phyloP scores from a whole-genome alignment of 2,888 invertebrate genomes.

The Pterobdella sp. region DNA sequence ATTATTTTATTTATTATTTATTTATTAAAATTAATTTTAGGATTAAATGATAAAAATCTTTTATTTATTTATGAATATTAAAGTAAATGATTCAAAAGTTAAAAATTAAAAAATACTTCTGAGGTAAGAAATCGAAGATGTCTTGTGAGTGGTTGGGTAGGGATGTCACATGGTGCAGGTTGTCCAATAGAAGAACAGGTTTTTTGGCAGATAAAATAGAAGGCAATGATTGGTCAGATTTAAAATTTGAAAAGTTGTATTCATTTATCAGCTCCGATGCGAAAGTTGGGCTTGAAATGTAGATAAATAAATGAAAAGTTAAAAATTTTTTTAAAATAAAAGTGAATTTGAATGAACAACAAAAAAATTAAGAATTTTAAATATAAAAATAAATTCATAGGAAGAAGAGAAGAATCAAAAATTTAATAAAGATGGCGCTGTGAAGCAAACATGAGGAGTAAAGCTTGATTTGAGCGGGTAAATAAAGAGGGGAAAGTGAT shows the following conservation, averaged over 20 bases:
- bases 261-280: neutral
- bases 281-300: neutral
- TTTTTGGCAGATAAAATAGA: neutral
- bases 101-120: too few relatives aligned
- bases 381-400: too few relatives aligned
- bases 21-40: neutral
- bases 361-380: too few relatives aligned
- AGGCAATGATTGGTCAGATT: neutral
- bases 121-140: neutral
- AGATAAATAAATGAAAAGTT: neutral
- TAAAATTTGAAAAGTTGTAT: neutral
- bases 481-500: too few relatives aligned
- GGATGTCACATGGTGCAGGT: constrained; percentile 79
- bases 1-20: too few relatives aligned
- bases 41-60: neutral
- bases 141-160: neutral
- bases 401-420: too few relatives aligned
- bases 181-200: constrained; percentile 83
- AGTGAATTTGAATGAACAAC: too few relatives aligned
- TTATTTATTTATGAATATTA: too few relatives aligned
- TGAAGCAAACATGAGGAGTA: too few relatives aligned
- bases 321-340: neutral
- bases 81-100: too few relatives aligned
- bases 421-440: too few relatives aligned
- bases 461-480: too few relatives aligned